Evolutionary conservation across 2,888 invertebrate species (phyloP).

Genomic region (Luperina testacea): DNA sequence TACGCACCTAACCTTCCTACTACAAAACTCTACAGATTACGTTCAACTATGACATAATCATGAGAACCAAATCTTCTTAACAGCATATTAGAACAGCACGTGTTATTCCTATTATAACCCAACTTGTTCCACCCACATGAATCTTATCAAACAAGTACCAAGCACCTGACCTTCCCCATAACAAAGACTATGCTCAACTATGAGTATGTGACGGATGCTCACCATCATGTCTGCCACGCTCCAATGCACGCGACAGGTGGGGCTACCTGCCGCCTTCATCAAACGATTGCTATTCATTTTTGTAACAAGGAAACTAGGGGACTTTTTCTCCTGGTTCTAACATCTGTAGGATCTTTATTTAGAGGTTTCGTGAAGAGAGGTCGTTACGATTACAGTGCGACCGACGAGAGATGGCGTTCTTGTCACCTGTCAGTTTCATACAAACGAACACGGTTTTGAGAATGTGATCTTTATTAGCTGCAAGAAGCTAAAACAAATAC

Average conservation of each 20-base stretch:
- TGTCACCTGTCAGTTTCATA: too few species aligned
- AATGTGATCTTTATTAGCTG: too few species aligned
- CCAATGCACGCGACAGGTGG: conserved; percentile 45
- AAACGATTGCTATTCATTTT: conserved; percentile 43
- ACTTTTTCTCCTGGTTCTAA: conserved; percentile 3
- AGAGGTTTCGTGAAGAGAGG: background rate
- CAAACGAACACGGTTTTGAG: too few species aligned
- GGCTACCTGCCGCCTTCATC: conserved; percentile 47
- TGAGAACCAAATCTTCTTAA: too few species aligned
- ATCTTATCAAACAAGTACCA: background rate
- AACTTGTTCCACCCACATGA: background rate
- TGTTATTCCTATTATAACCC: background rate
- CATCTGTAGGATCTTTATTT: conserved; percentile 4
- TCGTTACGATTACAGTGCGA: too few species aligned
- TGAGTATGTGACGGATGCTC: conserved; percentile 24
- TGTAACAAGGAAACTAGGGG: conserved; percentile 2
- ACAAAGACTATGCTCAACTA: conserved; percentile 20
- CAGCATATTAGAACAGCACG: background rate
- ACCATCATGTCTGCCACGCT: conserved; percentile 43
- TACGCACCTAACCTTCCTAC: background rate
- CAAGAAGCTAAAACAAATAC: too few species aligned
- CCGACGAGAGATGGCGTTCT: too few species aligned
- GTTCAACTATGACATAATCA: too few species aligned
- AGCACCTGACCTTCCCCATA: conserved; percentile 12
- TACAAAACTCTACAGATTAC: background rate